phyloP scores from a whole-genome alignment of 2,888 invertebrate species.

The Drosophila merina region DNA sequence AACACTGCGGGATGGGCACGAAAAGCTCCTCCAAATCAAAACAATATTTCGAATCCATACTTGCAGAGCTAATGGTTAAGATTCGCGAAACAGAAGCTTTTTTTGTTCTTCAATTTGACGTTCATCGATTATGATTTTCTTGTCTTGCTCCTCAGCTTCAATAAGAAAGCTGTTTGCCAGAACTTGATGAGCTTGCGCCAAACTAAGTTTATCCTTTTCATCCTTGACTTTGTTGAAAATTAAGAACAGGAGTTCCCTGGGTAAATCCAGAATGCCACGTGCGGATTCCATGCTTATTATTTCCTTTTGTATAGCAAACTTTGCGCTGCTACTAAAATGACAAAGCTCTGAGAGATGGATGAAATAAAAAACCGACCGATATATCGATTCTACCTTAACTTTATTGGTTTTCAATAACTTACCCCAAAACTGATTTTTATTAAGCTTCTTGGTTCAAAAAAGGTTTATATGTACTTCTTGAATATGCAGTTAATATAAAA shows the following conservation, averaged over 20 bases:
- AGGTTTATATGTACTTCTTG: too few species aligned
- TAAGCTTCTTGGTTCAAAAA: too few species aligned
- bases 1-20: neutral
- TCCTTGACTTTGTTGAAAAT: neutral
- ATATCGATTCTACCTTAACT: too few species aligned
- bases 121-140: neutral
- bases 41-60: constrained; percentile 5
- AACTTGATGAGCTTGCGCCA: neutral
- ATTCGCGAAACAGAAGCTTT: neutral
- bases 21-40: constrained; percentile 13
- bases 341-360: too few species aligned
- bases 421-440: too few species aligned
- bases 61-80: fast-evolving
- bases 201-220: constrained; percentile 7
- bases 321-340: too few species aligned
- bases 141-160: neutral
- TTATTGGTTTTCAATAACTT: too few species aligned
- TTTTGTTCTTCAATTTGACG: neutral
- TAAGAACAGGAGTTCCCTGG: neutral
- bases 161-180: constrained; percentile 4
- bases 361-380: too few species aligned
- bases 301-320: too few species aligned
- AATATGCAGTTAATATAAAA: too few species aligned
- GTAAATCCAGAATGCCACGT: constrained; percentile 5
- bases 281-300: neutral